Conservation (phyloP, 2,888 invertebrate species). For the Pyrrhosoma nymphula region DNA sequence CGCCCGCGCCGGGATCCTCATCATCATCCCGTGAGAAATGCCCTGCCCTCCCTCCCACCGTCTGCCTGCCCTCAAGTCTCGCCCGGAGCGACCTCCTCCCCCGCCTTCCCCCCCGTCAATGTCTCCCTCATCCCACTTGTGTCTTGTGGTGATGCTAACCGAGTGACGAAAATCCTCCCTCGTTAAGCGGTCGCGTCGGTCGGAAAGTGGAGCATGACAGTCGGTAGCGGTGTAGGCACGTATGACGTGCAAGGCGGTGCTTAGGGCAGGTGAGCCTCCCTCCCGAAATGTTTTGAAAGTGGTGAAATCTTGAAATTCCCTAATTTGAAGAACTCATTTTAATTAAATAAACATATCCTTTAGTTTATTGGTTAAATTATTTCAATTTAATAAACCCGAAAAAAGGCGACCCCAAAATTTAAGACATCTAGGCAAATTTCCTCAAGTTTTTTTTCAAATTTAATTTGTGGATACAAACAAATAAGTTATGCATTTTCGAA, state of each 20-base stretch:
- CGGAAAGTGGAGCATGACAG: background rate
- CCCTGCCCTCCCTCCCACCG: background rate
- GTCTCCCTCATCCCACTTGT: background rate
- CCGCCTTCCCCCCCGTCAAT: background rate
- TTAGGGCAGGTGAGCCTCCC: no score
- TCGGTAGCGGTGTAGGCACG: background rate
- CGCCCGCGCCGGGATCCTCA: background rate
- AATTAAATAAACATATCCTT: no score
- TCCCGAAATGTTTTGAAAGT: no score
- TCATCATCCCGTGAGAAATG: slow-evolving; percentile 32
- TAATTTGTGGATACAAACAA: no score
- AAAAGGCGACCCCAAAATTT: no score
- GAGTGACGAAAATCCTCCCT: slow-evolving; percentile 6
- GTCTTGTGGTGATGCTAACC: background rate
- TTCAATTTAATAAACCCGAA: no score
- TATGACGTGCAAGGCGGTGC: background rate
- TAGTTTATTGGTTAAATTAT: no score
- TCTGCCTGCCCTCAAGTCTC: background rate
- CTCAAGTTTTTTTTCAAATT: no score
- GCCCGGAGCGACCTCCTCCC: background rate
- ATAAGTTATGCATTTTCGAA: no score
- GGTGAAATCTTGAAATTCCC: no score
- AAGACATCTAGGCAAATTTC: no score
- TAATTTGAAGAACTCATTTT: no score
- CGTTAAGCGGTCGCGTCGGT: background rate